Evolutionary conservation across 2,113 vertebrate genomes (phyloP).

Genomic region (Meleagris gallopavo): DNA sequence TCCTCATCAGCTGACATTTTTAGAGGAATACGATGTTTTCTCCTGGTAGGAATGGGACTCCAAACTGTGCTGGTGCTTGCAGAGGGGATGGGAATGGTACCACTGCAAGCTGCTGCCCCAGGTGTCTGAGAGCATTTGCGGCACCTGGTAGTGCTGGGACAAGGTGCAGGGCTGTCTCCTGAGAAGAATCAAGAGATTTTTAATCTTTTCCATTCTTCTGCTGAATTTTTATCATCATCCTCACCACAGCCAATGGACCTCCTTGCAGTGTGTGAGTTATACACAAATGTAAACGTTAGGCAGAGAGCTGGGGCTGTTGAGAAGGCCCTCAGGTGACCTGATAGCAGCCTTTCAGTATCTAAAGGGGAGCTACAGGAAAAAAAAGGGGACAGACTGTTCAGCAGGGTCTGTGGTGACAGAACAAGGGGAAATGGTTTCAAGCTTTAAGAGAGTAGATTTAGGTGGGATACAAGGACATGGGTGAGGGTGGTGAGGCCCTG

Average conservation of each 20-base stretch:
- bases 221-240: neutral
- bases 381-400: too few relatives aligned
- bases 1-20: neutral
- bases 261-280: neutral
- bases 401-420: too few relatives aligned
- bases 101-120: neutral
- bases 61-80: accelerated
- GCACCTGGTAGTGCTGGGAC: neutral
- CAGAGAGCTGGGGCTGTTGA: too few relatives aligned
- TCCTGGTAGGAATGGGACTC: neutral
- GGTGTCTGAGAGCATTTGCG: neutral
- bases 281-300: neutral
- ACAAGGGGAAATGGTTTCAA: too few relatives aligned
- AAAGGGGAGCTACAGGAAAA: too few relatives aligned
- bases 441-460: too few relatives aligned
- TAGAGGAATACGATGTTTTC: neutral
- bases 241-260: neutral
- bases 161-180: neutral
- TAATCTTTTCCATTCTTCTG: neutral
- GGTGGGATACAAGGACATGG: too few relatives aligned
- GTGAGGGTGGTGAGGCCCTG: too few relatives aligned
- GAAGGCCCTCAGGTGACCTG: too few relatives aligned
- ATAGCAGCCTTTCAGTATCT: too few relatives aligned
- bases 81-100: neutral
- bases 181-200: neutral